Conservation (phyloP, 2,797 vertebrate species). For the Platalea minor region DNA sequence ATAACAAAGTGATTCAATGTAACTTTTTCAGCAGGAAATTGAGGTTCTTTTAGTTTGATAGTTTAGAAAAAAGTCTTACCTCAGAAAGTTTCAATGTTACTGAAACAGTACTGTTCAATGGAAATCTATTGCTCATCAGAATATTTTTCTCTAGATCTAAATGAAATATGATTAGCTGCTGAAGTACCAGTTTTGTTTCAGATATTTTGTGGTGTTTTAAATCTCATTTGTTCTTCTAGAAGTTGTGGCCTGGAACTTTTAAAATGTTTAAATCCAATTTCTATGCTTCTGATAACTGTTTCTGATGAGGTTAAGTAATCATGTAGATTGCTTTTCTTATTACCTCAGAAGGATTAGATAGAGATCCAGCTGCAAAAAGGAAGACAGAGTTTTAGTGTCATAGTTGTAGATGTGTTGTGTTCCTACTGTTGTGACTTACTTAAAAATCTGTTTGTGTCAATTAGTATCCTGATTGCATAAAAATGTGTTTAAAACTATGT, state of each 20-base stretch:
- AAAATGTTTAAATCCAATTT: background rate
- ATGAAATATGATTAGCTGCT: background rate
- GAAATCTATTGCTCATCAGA: background rate
- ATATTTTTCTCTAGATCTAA: background rate
- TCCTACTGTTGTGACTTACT: background rate
- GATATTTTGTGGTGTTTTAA: background rate
- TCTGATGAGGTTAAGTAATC: background rate
- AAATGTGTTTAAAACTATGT: background rate
- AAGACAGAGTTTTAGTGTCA: background rate
- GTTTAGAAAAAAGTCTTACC: background rate
- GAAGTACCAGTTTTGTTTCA: background rate
- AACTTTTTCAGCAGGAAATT: conserved; percentile 9
- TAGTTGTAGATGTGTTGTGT: background rate
- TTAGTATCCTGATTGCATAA: background rate
- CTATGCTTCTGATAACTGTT: background rate
- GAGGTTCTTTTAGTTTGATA: background rate
- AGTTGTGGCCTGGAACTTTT: background rate
- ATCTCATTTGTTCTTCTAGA: background rate
- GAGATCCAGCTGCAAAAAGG: background rate
- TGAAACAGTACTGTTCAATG: background rate
- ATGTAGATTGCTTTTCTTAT: background rate
- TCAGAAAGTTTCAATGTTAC: conserved; percentile 1
- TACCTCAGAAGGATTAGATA: background rate
- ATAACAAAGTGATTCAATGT: background rate
- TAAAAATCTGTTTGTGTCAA: background rate